Base-by-base conservation (phyloP, 2,113 vertebrate species). In the Alexandromys fortis region DNA sequence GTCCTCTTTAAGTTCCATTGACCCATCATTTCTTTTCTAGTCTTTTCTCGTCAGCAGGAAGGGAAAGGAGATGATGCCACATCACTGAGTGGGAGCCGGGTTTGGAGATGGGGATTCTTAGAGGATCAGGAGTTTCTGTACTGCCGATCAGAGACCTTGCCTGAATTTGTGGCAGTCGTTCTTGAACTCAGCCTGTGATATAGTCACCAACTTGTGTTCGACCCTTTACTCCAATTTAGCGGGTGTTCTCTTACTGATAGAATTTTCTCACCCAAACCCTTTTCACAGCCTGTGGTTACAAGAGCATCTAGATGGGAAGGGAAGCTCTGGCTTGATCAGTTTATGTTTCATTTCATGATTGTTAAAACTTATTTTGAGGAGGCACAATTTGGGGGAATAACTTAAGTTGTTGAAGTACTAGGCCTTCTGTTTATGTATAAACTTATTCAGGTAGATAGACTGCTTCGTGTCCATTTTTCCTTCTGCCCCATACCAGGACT, bases 321-420 rank as follows among this genome's bases (percentile, higher is more conserved):
- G 42, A n/a, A 90, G 26, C 2, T 89, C 33, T 87, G 81, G 38
- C 24, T 13, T 89, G 68, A 24, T 65, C 42, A 94, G 55, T 49
- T 92, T 85, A 26, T 35, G 35, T 77, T 79, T 91, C 7, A 30
- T 88, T 79, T 89, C 5, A 1, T 75, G 55, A 49, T 11, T 91
- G 33, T 91, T 87, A 26, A 65, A 68, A 73, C 77, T 75, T 87
- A 88, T 91, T 94, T 89, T 91, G 55, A 72, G 75, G 52, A 92
- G 49, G 22, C 33, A 33, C 2, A 30, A n/a, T 65, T 96, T 96
- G 42, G 52, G 12, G 13, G 49, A 11, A 42, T 85, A 89, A 83
- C 83, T 61, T 93, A 61, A 88, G 1, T 77, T 89, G n/a, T 86
- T 21, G 19, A 73, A 73, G 30, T 22, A 81, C 73, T 85, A 68